phyloP scores from a whole-genome alignment of 2,113 vertebrate genomes.

The Hypanus sabinus region DNA sequence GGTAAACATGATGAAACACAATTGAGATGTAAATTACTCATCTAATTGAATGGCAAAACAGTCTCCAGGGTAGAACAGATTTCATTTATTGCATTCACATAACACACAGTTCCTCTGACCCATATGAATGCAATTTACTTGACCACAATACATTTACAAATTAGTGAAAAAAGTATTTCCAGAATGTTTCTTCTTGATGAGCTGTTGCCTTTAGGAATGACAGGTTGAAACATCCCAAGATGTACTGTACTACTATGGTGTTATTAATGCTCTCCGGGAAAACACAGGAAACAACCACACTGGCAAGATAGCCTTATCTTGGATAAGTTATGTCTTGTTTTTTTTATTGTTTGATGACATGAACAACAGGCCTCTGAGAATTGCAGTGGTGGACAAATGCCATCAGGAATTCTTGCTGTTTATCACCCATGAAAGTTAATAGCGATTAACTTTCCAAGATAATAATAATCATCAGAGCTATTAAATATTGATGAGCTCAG shows the following conservation, averaged over 20 bases:
- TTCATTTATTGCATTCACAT: background rate
- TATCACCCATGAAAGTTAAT: background rate
- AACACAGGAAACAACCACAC: background rate
- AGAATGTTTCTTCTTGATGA: too few relatives aligned
- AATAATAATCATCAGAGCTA: background rate
- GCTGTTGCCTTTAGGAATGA: background rate
- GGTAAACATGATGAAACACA: background rate
- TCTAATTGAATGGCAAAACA: background rate
- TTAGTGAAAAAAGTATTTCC: background rate
- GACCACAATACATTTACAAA: background rate
- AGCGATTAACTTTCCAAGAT: background rate
- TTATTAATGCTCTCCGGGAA: background rate
- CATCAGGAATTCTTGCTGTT: background rate
- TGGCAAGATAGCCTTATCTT: background rate
- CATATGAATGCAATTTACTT: background rate
- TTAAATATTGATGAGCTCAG: background rate
- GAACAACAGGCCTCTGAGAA: background rate
- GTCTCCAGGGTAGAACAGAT: background rate
- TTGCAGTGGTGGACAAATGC: background rate
- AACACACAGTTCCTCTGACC: background rate
- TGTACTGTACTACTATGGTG: background rate
- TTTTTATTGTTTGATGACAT: background rate
- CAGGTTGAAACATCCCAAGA: background rate
- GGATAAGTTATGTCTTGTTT: background rate
- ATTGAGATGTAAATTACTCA: background rate